phyloP scores from a whole-genome alignment of 2,888 invertebrate species.

The Punctoribates punctum region DNA sequence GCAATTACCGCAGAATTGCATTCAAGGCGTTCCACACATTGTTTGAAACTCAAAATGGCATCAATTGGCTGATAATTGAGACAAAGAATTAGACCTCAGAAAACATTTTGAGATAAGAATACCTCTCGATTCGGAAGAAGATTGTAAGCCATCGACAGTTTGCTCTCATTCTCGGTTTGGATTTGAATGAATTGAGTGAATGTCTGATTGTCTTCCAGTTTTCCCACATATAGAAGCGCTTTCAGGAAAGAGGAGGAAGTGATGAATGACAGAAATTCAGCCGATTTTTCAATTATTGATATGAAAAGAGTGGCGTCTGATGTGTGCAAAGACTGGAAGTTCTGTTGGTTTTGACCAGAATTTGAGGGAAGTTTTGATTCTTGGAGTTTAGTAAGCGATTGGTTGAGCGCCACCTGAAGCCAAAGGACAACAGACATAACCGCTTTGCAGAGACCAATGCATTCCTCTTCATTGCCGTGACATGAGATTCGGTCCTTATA shows the following conservation, averaged over 20 bases:
- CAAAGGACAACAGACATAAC: slow-evolving; percentile 58
- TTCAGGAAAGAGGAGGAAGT: slow-evolving; percentile 52
- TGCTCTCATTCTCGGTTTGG: slow-evolving; percentile 32
- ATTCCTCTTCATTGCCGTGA: slow-evolving; percentile 72
- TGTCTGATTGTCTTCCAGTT: slow-evolving; percentile 60
- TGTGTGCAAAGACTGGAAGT: background rate
- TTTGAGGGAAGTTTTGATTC: slow-evolving; percentile 49
- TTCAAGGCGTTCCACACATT: slow-evolving; percentile 23
- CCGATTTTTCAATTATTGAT: slow-evolving; percentile 52
- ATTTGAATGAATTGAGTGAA: slow-evolving; percentile 60
- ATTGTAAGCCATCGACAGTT: slow-evolving; percentile 15
- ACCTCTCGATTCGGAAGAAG: slow-evolving; percentile 3
- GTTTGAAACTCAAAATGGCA: slow-evolving; percentile 25
- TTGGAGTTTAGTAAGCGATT: slow-evolving; percentile 52
- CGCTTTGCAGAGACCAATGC: slow-evolving; percentile 70
- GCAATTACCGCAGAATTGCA: slow-evolving; percentile 19
- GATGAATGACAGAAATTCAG: slow-evolving; percentile 51
- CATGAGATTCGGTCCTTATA: slow-evolving; percentile 51
- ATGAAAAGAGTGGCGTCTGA: slow-evolving; percentile 47
- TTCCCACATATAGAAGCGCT: slow-evolving; percentile 54
- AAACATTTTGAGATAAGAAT: background rate
- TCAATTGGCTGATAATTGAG: slow-evolving; percentile 16
- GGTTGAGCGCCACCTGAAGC: slow-evolving; percentile 51
- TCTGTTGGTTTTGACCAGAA: slow-evolving; percentile 43
- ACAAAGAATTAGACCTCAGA: background rate